These are phyloP conservation scores for Aptenodytes forsteri DNA, from an alignment of 2,113 vertebrate genomes.

Conservation along the genomic window DNA sequence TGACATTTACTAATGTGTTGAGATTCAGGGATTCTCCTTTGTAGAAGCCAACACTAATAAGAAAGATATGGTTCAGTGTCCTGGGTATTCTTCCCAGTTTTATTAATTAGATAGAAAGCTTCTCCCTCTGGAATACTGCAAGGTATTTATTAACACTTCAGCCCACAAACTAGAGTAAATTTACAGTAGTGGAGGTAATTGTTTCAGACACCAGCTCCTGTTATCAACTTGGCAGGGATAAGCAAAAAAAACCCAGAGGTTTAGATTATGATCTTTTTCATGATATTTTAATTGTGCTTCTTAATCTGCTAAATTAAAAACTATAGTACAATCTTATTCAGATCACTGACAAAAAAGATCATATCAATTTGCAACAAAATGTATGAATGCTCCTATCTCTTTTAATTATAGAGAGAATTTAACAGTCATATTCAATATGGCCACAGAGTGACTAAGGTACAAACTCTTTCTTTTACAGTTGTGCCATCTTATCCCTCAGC, in stretches of 20 bases:
- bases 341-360: constrained; percentile 78
- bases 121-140: constrained; percentile 73
- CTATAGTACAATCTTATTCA: constrained; percentile 71
- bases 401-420: constrained; percentile 72
- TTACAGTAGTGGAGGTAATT: constrained; percentile 75
- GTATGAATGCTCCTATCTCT: constrained; percentile 61
- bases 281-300: constrained; percentile 84
- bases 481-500: neutral
- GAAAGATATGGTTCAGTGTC: constrained; percentile 77
- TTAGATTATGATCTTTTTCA: constrained; percentile 80
- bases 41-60: constrained; percentile 72
- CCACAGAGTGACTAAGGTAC: constrained; percentile 32
- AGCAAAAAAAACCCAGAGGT: constrained; percentile 54
- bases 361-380: constrained; percentile 75
- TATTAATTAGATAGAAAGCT: constrained; percentile 81
- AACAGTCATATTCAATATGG: constrained; percentile 56
- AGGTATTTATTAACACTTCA: constrained; percentile 82
- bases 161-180: constrained; percentile 75
- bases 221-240: constrained; percentile 76
- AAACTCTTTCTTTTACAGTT: neutral
- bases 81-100: constrained; percentile 77
- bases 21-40: constrained; percentile 72
- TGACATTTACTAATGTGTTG: constrained; percentile 74
- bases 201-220: constrained; percentile 69
- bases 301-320: constrained; percentile 85